These are phyloP conservation scores for Lysandra bellargus DNA, from an alignment of 2,888 invertebrate genomes.

Conservation along the genomic window DNA sequence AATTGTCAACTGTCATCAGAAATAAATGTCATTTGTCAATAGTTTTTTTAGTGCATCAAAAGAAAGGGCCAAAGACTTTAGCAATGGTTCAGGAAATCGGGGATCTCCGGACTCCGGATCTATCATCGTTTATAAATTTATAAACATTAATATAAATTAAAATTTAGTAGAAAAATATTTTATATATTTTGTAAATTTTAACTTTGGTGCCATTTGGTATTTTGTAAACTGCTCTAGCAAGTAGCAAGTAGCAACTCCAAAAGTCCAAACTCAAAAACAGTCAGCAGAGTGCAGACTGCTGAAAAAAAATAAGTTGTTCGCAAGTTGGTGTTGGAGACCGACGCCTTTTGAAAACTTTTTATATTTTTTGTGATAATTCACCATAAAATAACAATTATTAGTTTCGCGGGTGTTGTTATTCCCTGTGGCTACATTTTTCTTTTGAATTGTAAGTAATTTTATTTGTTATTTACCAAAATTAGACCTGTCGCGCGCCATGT, in stretches of 20 bases:
- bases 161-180: too few relatives aligned
- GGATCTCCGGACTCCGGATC: too few relatives aligned
- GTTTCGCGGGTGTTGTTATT: conserved; percentile 48
- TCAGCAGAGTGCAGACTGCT: too few relatives aligned
- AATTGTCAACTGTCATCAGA: conserved; percentile 21
- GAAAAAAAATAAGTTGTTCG: conserved; percentile 9
- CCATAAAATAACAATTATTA: not conserved
- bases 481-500: conserved; percentile 57
- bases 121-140: too few relatives aligned
- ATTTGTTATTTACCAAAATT: conserved; percentile 37
- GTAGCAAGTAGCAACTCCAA: too few relatives aligned
- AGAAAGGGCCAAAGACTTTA: too few relatives aligned
- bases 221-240: not conserved
- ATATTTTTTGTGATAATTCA: conserved; percentile 1
- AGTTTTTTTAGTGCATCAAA: not conserved
- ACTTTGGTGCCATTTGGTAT: too few relatives aligned
- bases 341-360: conserved; percentile 19
- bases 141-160: too few relatives aligned
- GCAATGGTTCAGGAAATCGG: too few relatives aligned
- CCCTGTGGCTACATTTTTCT: conserved; percentile 48
- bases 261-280: not conserved
- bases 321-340: conserved; percentile 3
- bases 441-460: conserved; percentile 55
- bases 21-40: not conserved
- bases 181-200: too few relatives aligned